Evolutionary conservation across 23 tunicate genomes (phyloP).

Genomic region (Ascidia mentula): DNA sequence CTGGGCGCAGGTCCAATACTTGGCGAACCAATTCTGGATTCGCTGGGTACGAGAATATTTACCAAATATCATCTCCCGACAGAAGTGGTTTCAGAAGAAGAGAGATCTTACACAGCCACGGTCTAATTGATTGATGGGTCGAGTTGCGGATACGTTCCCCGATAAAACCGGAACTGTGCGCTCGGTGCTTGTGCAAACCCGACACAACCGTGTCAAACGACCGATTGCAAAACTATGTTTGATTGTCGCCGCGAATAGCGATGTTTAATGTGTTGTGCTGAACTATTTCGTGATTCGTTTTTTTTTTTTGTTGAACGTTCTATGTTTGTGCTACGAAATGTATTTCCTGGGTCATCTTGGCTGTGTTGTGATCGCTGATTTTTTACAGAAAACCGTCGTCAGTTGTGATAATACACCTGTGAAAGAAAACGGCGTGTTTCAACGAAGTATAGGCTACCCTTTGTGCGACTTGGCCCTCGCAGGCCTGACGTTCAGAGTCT

Average conservation of each 20-base stretch:
- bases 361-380: too few species aligned
- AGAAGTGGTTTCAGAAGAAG: constrained; percentile 11
- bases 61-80: neutral
- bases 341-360: constrained; percentile 5
- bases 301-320: neutral
- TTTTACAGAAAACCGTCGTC: too few species aligned
- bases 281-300: neutral
- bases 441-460: too few species aligned
- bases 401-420: too few species aligned
- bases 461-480: too few species aligned
- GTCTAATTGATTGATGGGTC: too few species aligned
- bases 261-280: neutral
- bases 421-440: too few species aligned
- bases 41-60: constrained; percentile 11
- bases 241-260: constrained; percentile 2
- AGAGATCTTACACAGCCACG: neutral
- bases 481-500: too few species aligned
- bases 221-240: constrained; percentile 10
- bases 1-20: constrained; percentile 14
- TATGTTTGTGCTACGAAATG: neutral
- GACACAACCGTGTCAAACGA: neutral
- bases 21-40: neutral
- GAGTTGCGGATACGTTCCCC: too few species aligned
- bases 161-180: neutral
- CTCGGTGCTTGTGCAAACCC: neutral